These are phyloP conservation scores for Mastomys natalensis DNA, from an alignment of 2,113 vertebrate genomes.

Conservation along the genomic window DNA sequence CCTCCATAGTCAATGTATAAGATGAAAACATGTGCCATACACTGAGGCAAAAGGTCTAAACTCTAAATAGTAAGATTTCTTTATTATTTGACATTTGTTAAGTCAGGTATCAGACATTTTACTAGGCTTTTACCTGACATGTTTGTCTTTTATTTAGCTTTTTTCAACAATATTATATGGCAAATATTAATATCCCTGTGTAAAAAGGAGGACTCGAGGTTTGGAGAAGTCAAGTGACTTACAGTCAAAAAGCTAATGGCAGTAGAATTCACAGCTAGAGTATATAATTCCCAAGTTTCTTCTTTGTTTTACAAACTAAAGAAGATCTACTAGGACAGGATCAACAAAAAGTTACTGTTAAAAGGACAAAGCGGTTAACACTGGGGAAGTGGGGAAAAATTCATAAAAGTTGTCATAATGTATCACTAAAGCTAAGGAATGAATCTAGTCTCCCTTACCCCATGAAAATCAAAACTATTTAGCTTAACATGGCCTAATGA, in stretches of 20 bases:
- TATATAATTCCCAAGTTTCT: neutral
- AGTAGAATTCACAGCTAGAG: neutral
- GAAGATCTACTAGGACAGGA: neutral
- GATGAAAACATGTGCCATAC: neutral
- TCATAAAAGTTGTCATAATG: neutral
- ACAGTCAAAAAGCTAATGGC: neutral
- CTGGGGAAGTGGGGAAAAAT: neutral
- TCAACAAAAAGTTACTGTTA: neutral
- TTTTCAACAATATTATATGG: neutral
- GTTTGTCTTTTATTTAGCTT: conserved; percentile 6
- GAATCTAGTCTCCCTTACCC: neutral
- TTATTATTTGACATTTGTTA: conserved; percentile 1
- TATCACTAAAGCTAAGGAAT: conserved; percentile 46
- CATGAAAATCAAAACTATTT: neutral
- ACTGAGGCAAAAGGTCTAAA: conserved; percentile 21
- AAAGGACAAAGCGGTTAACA: neutral
- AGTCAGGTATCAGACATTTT: neutral
- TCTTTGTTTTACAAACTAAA: neutral
- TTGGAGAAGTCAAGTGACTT: neutral
- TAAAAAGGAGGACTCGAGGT: neutral
- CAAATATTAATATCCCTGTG: neutral
- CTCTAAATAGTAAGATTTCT: neutral
- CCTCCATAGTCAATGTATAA: neutral
- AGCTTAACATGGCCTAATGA: neutral
- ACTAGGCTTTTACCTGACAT: neutral